Evolutionary conservation across 2,888 invertebrate genomes (phyloP).

Genomic region (Lycophotia porphyrea): DNA sequence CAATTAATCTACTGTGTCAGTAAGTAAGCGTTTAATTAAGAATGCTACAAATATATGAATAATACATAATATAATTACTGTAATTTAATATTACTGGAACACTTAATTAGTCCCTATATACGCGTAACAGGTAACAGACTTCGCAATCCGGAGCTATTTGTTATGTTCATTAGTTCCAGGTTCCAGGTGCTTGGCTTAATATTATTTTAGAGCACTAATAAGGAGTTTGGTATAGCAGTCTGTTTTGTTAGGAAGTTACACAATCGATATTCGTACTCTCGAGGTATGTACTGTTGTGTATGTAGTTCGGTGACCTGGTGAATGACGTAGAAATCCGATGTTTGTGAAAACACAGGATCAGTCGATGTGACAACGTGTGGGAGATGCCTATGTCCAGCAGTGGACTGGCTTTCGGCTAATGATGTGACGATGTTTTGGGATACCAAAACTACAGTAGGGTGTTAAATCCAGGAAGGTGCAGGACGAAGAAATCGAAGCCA

Average conservation of each 20-base stretch:
- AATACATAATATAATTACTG: slow-evolving; percentile 1
- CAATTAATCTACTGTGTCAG: background rate
- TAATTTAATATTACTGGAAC: too few species aligned
- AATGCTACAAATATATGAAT: slow-evolving; percentile 8
- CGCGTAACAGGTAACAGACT: background rate
- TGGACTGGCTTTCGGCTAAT: background rate
- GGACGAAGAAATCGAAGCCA: too few species aligned
- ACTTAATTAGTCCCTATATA: slow-evolving; percentile 18
- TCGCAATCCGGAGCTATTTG: slow-evolving; percentile 4
- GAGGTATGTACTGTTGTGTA: too few species aligned
- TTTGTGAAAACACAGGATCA: background rate
- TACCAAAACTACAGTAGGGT: background rate
- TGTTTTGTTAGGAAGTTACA: background rate
- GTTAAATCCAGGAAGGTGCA: too few species aligned
- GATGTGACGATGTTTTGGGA: background rate
- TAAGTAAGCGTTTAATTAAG: slow-evolving; percentile 10
- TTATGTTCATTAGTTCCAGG: slow-evolving; percentile 25
- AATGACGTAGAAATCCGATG: background rate
- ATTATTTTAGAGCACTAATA: slow-evolving; percentile 6
- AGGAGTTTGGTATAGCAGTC: background rate
- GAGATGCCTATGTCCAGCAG: background rate
- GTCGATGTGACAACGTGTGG: background rate
- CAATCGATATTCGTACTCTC: background rate
- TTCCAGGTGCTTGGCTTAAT: slow-evolving; percentile 6
- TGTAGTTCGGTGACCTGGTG: background rate